Base-by-base conservation (phyloP, 1,140 invertebrate genomes). In the Trachymyrmex cornetzi region DNA sequence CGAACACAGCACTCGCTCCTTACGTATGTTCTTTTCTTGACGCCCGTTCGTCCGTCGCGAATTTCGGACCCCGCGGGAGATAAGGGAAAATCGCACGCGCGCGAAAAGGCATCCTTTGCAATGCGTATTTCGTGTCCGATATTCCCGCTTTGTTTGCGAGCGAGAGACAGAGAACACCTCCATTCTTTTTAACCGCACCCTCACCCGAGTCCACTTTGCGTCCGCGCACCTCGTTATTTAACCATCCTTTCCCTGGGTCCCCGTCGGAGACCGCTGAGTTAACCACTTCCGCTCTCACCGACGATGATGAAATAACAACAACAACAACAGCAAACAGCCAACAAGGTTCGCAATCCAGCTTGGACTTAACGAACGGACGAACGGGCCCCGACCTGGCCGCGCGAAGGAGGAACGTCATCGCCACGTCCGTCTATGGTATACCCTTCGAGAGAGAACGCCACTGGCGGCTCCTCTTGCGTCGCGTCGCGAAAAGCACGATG, bases 1-100 rank as follows among this genome's bases (percentile, higher is more conserved):
- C 92, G 93, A 93, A 92, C 91, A 89, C 90, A 94, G 91, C 89
- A 85, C 88, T 89, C 53, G 86, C 80, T 77, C 72, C 61, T 69
- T 81, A 81, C 90, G 72, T 80, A 69, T 69, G 77, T 86, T 87
- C 81, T 34, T 81, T 77, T 82, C 77, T 77, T 88, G 77, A 38
- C 72, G 77, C 74, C 66, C 87, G 86, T 79, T 38, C 82, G 75
- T 88, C 81, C 89, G 81, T 67, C 74, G 84, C 67, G 79, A 86
- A 64, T 77, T n/a, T 85, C 61, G 12, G 27, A 48, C n/a, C 24
- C 22, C 48, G 50, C 30, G 44, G 50, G 22, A 24, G 48, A 75
- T 66, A 59, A 77, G 71, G 48, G 22, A 79, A 30, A 79, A 77
- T 85, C 57, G 71, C 81, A 22, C 74, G 27, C 50, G 50, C 57